Conservation (phyloP, 1,140 invertebrate genomes). For the Drosophila bifasciata region DNA sequence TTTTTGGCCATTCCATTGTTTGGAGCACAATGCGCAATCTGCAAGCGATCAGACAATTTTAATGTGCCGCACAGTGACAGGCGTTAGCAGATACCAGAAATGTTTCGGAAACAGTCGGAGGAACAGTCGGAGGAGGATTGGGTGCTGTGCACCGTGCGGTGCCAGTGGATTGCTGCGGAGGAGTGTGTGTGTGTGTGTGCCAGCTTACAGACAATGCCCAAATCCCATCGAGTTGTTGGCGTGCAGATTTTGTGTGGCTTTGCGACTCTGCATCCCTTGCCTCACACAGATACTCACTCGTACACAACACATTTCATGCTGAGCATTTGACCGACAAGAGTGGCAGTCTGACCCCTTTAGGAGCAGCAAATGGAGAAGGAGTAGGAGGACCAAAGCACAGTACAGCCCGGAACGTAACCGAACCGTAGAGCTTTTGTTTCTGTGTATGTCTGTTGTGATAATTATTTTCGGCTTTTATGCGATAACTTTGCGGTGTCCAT, state of each 20-base stretch:
- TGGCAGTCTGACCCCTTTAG: conserved; percentile 35
- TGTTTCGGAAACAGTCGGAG: not conserved
- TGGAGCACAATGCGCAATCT: conserved; percentile 57
- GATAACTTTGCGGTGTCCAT: conserved; percentile 71
- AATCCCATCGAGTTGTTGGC: conserved; percentile 44
- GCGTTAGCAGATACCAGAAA: conserved; percentile 49
- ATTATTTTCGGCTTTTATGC: conserved; percentile 82
- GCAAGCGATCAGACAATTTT: conserved; percentile 74
- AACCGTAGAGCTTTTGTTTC: conserved; percentile 31
- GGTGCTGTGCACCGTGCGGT: not conserved
- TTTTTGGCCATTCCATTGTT: conserved; percentile 23
- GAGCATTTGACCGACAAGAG: conserved; percentile 66
- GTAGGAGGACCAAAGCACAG: conserved; percentile 16
- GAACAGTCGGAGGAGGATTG: not conserved
- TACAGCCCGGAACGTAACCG: not conserved
- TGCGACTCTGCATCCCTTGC: conserved; percentile 16
- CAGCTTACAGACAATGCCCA: conserved; percentile 19
- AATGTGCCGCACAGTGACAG: conserved; percentile 70
- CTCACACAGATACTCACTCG: conserved; percentile 8
- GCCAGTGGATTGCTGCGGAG: not conserved
- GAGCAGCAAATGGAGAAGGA: not conserved
- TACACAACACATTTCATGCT: conserved; percentile 25
- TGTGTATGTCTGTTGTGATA: conserved; percentile 75
- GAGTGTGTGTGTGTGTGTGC: not conserved
- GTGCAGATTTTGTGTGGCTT: conserved; percentile 52